Percentiles rank a stretch among this genome's conserved stretches.
Conservation (phyloP, 2,888 invertebrate genomes). For the Neoascia interrupta region DNA sequence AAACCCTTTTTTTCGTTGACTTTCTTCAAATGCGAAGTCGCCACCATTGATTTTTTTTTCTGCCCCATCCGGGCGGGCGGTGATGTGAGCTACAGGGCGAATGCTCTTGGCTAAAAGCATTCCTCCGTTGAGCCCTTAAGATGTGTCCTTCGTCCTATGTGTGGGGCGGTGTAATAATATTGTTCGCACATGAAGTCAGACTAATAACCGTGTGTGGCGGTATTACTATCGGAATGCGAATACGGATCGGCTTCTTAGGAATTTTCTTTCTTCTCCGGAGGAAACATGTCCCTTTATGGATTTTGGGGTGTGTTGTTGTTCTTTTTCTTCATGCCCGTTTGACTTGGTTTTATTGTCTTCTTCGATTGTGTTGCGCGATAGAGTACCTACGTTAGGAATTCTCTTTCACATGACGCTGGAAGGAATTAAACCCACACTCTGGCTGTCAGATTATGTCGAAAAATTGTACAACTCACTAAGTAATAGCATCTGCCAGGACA, state of each 20-base stretch:
- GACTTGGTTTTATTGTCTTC: constrained; percentile 41
- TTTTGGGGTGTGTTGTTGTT: background rate
- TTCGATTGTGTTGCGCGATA: too few species aligned
- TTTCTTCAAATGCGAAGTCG: background rate
- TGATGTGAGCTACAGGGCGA: constrained; percentile 20
- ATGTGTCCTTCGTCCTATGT: background rate
- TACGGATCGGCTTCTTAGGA: constrained; percentile 61
- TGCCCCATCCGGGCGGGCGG: too few species aligned
- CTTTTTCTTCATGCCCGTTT: constrained; percentile 39
- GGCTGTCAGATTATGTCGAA: constrained; percentile 67
- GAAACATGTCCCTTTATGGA: constrained; percentile 53
- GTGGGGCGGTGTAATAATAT: constrained; percentile 44
- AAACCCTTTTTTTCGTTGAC: constrained; percentile 17
- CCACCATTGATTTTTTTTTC: constrained; percentile 45
- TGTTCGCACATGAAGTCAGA: constrained; percentile 60
- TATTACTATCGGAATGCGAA: constrained; percentile 61
- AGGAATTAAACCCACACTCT: constrained; percentile 29
- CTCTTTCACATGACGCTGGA: background rate
- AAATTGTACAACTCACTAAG: constrained; percentile 65
- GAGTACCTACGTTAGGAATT: constrained; percentile 58
- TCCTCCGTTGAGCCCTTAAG: constrained; percentile 39
- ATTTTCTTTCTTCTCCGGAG: constrained; percentile 29
- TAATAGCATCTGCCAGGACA: constrained; percentile 56
- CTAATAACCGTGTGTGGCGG: constrained; percentile 57
- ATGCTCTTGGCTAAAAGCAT: constrained; percentile 62